Conservation (phyloP, 2,888 invertebrate genomes). For the Amphipyra tragopoginis region DNA sequence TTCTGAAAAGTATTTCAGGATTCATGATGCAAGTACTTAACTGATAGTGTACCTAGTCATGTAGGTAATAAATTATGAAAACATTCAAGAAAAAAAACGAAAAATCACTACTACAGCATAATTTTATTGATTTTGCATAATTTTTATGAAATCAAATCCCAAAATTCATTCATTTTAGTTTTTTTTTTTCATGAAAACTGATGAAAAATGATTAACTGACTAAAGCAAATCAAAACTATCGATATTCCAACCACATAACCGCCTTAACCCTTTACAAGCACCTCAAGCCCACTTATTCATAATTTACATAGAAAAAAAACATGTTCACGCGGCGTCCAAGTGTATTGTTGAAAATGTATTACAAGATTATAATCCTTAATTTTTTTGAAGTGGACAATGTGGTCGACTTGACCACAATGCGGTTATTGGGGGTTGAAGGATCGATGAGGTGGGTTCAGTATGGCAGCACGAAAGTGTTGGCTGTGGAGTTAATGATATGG, state of each 20-base stretch:
- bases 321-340: slow-evolving; percentile 70
- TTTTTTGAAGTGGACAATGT: slow-evolving; percentile 75
- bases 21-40: not conserved
- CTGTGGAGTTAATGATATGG: no score
- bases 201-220: no score
- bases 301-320: slow-evolving; percentile 79
- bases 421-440: slow-evolving; percentile 71
- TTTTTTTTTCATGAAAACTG: no score
- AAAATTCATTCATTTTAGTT: no score
- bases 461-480: slow-evolving; percentile 27
- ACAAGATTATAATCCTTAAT: slow-evolving; percentile 81
- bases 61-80: no score
- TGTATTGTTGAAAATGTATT: slow-evolving; percentile 72
- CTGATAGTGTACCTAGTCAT: no score
- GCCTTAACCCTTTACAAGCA: slow-evolving; percentile 59
- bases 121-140: no score
- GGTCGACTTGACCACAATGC: slow-evolving; percentile 83
- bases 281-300: slow-evolving; percentile 84
- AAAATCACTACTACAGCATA: no score
- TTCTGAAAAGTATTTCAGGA: not conserved
- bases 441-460: slow-evolving; percentile 58
- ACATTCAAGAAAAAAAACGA: no score
- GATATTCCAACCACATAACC: slow-evolving; percentile 38
- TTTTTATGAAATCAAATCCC: no score
- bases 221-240: slow-evolving; percentile 14